Evolutionary conservation across 2,797 vertebrate genomes (phyloP), one percentile per base, ranked within the genome.

Genomic region (Sus cebifrons): DNA sequence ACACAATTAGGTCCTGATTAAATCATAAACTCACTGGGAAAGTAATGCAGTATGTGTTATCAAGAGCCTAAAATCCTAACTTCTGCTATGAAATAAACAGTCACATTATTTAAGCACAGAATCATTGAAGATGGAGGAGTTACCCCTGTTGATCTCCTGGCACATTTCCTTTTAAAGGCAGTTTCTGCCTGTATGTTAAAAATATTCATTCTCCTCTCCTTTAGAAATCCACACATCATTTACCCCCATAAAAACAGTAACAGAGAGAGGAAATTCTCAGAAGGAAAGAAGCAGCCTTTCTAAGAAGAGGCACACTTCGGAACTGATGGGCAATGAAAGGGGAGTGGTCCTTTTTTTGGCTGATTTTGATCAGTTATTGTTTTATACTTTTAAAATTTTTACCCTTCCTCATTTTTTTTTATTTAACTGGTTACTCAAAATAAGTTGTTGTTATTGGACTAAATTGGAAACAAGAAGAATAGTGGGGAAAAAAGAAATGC

Each of bases 1-100:
- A 82, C 7, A 25, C 36, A n/a, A 68, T 85, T 77, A 68, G 36
- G 8, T 91, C 4, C 73, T 91, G 44, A 75, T 65, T 85, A 74
- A 86, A 13, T 32, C 79, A 67, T 58, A 56, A 93, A 49, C n/a
- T 93, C 58, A 36, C n/a, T 81, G n/a, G 60, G 29, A 91, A 95
- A 79, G 12, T 58, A 74, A 75, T 56, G 18, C 58, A 78, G 85
- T 90, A 78, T 62, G 56, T 84, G 3, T 73, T 94, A n/a, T 58
- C 68, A 27, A 95, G 25, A 79, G 56, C 58, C 81, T 79, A 27
- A 68, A 29, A 84, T 86, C n/a, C 56, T 67, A 92, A 88, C 20
- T 54, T 25, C 86, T 78, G 0, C 10, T 82, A 7, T 13, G 56
- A 87, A 90, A 67, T 70, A 91, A 91, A 74, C 0, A 18, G 17